phyloP scores from a whole-genome alignment of 1,140 invertebrate species.

The Paraescarpia echinospica region DNA sequence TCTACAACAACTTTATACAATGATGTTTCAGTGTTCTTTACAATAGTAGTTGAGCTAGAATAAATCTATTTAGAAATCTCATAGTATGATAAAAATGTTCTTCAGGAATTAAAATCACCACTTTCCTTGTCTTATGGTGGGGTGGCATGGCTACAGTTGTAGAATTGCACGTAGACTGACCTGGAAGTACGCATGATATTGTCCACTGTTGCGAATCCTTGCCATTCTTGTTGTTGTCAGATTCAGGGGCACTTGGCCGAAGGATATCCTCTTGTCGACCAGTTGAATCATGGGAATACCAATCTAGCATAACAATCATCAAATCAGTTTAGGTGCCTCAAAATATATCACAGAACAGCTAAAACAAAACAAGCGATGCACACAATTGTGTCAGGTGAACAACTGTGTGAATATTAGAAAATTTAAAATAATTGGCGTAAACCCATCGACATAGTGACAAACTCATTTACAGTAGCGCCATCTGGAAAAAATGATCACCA shows the following conservation, averaged over 20 bases:
- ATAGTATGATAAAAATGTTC: neutral
- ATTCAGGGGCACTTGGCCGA: conserved; percentile 55
- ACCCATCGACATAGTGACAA: too few relatives aligned
- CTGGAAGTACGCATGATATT: conserved; percentile 57
- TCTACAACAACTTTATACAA: neutral
- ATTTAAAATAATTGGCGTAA: too few relatives aligned
- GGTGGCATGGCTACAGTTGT: neutral
- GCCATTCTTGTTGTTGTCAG: conserved; percentile 50
- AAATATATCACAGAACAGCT: neutral
- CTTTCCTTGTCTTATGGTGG: neutral
- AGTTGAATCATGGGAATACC: conserved; percentile 52
- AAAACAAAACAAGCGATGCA: too few relatives aligned
- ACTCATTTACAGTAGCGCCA: too few relatives aligned
- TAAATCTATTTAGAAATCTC: too few relatives aligned
- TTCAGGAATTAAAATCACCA: neutral
- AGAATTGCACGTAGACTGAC: conserved; percentile 38
- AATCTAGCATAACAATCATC: conserved; percentile 37
- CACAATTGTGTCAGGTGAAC: too few relatives aligned
- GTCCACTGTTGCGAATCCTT: conserved; percentile 51
- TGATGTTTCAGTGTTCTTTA: neutral
- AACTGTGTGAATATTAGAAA: too few relatives aligned
- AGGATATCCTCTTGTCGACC: conserved; percentile 52
- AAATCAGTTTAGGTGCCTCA: conserved; percentile 2
- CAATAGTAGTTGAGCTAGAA: neutral
- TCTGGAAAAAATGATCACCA: too few relatives aligned